A percentile compares a stretch with the other conserved stretches of the same genome.
Evolutionary conservation across 2,888 invertebrate species (phyloP).

Genomic region (Dendrolimus houi): DNA sequence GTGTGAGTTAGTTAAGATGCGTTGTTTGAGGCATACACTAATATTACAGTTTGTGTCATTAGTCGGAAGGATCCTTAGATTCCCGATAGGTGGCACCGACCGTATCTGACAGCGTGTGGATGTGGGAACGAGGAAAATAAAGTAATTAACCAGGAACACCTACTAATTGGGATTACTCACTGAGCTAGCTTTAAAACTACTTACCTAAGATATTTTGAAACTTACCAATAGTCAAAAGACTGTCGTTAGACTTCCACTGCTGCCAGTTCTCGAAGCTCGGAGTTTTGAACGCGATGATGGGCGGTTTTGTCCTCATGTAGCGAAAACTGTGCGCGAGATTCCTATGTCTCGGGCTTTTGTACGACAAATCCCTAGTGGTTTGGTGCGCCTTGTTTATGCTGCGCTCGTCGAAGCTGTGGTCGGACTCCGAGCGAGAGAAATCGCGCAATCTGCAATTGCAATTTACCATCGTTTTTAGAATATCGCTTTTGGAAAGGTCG

Average conservation of each 20-base stretch:
- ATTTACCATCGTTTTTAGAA: no score
- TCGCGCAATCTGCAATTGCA: slow-evolving; percentile 76
- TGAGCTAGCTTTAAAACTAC: neutral
- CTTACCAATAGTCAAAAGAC: slow-evolving; percentile 73
- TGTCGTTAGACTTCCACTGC: slow-evolving; percentile 69
- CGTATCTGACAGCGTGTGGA: no score
- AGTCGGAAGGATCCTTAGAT: no score
- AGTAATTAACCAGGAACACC: no score
- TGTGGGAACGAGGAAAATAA: no score
- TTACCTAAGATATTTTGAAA: neutral
- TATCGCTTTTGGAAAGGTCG: no score
- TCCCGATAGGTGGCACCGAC: no score
- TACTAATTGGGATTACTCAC: no score
- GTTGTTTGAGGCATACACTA: no score
- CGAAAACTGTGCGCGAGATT: slow-evolving; percentile 90
- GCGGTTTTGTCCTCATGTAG: slow-evolving; percentile 93
- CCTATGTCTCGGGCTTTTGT: slow-evolving; percentile 85
- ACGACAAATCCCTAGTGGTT: slow-evolving; percentile 79
- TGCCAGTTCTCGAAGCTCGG: slow-evolving; percentile 86
- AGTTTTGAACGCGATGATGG: slow-evolving; percentile 91
- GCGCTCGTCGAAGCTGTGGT: slow-evolving; percentile 83
- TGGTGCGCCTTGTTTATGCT: slow-evolving; percentile 79
- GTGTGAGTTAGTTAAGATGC: no score
- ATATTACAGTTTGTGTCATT: no score
- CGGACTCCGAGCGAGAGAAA: slow-evolving; percentile 87